Conservation (phyloP, 2,888 invertebrate genomes). For the Globia sparganii region DNA sequence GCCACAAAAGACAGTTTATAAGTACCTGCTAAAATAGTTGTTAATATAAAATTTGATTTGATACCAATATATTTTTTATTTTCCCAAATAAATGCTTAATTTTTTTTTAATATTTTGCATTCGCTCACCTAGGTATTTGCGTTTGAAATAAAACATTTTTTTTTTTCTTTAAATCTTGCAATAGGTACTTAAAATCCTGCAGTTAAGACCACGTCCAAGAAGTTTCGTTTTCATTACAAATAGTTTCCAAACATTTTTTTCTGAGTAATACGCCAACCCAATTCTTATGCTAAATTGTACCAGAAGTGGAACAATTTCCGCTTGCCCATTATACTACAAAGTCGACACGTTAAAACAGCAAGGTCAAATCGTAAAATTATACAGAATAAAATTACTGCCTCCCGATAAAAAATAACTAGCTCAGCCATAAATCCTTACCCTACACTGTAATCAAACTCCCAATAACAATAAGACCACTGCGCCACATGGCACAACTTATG, state of each 20-base stretch:
- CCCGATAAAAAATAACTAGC: conserved; percentile 35
- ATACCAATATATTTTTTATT: not conserved
- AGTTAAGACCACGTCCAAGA: not conserved
- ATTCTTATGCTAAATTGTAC: not conserved
- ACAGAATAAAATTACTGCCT: conserved; percentile 16
- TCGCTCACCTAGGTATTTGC: too few relatives aligned
- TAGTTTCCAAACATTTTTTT: not conserved
- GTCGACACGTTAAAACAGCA: not conserved
- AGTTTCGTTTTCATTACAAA: not conserved
- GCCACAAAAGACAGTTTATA: not conserved
- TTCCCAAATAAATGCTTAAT: not conserved
- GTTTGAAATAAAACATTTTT: too few relatives aligned
- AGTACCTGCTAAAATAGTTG: not conserved
- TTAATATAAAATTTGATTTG: not conserved
- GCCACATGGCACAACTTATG: conserved; percentile 13
- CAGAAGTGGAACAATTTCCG: not conserved
- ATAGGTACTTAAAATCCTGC: not conserved
- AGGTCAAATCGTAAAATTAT: conserved; percentile 21
- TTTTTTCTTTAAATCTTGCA: too few relatives aligned
- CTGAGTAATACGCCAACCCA: not conserved
- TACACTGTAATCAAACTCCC: conserved; percentile 32
- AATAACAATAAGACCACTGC: conserved; percentile 35
- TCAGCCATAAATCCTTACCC: conserved; percentile 22
- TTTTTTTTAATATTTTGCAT: not conserved
- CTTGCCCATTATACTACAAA: not conserved